These are phyloP conservation scores for Sciurus niger DNA, from an alignment of 2,113 vertebrate species.

Conservation along the genomic window DNA sequence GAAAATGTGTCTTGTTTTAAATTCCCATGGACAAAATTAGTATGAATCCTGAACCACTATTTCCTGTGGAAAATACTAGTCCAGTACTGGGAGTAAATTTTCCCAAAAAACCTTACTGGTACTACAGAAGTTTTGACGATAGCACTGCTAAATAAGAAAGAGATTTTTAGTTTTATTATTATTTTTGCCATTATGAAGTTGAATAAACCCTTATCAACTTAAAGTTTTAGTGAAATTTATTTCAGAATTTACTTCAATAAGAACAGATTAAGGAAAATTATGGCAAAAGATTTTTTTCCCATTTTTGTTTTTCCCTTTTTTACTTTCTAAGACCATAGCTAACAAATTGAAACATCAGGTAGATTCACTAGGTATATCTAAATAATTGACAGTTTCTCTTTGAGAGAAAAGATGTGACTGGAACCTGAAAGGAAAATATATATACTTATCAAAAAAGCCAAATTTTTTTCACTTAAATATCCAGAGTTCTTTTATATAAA, in stretches of 20 bases:
- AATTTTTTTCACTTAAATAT: constrained; percentile 36
- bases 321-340: neutral
- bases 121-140: constrained; percentile 59
- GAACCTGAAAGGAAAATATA: constrained; percentile 5
- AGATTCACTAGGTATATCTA: neutral
- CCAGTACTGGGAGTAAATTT: constrained; percentile 75
- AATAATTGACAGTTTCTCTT: neutral
- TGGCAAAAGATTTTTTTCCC: neutral
- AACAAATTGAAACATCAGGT: neutral
- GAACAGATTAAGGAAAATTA: neutral
- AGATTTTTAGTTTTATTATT: neutral
- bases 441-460: constrained; percentile 21
- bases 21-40: constrained; percentile 83
- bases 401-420: neutral
- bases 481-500: neutral
- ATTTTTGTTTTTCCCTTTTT: neutral
- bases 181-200: constrained; percentile 15
- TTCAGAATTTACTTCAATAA: constrained; percentile 27
- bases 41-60: constrained; percentile 76
- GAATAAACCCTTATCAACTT: neutral
- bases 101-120: constrained; percentile 61
- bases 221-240: constrained; percentile 47
- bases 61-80: constrained; percentile 84
- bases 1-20: constrained; percentile 82
- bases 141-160: neutral